Base-by-base conservation (phyloP, 30 jellyfish, hydroid and myxozoan species). In the Turritopsis rubra region DNA sequence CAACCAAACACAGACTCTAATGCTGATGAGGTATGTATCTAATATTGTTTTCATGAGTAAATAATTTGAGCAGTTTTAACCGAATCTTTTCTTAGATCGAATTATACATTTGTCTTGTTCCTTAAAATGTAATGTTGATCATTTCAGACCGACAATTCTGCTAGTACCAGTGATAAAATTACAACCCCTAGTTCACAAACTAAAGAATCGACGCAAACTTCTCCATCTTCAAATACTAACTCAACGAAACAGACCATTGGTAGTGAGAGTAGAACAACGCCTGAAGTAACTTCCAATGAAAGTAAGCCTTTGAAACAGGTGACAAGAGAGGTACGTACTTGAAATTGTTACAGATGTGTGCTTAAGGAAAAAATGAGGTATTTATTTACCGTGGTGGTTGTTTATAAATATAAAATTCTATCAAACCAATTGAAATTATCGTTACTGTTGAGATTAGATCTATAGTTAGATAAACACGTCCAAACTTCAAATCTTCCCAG, bases 1-100 rank as follows among this genome's bases (percentile, higher is more conserved):
- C 82, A 87, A 86, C 96, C 96, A 65, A 52, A 86, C 19, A 89
- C 71, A 24, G 84, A 82, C n/a, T n/a, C 29, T 16, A 18, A 21
- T 53, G 29, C 78, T 19, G 86, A 82, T 4, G 26, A 65, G 88
- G 88, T 82, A 27, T 1, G 88, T 18, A 20, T 16, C 28, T 19
- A 21, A 28, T 28, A 5, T 41, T 41, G 13, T 41, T 41, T 41
- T 13, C 5, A 13, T n/a, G n/a, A n/a, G n/a, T n/a, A n/a, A n/a
- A n/a, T n/a, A 41, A 41, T 41, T 41, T 41, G 60, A 41, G 60
- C 13, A 41, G 60, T 41, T 41, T n/a, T n/a, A n/a, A n/a, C n/a
- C n/a, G n/a, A n/a, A n/a, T n/a, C n/a, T n/a, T n/a, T n/a, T n/a
- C n/a, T n/a, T n/a, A n/a, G n/a, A n/a, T n/a, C n/a, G n/a, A n/a